phyloP scores from a whole-genome alignment of 2,797 vertebrate species.

The Erpetoichthys calabaricus region DNA sequence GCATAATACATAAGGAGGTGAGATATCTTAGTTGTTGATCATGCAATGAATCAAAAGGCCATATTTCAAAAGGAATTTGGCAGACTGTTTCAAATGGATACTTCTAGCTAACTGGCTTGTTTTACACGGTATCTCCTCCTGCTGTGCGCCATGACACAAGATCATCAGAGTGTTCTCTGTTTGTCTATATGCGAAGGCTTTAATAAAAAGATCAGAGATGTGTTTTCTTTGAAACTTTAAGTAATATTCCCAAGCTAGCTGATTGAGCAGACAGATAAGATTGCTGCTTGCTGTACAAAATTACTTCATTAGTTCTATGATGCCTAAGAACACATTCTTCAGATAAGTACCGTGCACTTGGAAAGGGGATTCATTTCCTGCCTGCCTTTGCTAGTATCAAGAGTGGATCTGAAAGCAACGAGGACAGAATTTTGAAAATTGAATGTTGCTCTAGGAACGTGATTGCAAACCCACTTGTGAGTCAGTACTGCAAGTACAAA shows the following conservation, averaged over 20 bases:
- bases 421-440: not conserved
- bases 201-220: conserved; percentile 28
- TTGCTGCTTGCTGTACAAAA: conserved; percentile 55
- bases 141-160: too few relatives aligned
- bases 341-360: conserved; percentile 73
- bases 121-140: too few relatives aligned
- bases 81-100: too few relatives aligned
- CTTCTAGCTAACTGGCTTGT: too few relatives aligned
- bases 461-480: too few relatives aligned
- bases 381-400: conserved; percentile 41
- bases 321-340: conserved; percentile 31
- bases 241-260: conserved; percentile 27
- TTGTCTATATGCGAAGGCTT: conserved; percentile 21
- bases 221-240: conserved; percentile 26
- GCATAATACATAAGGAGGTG: too few relatives aligned
- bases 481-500: too few relatives aligned
- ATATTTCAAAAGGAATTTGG: too few relatives aligned
- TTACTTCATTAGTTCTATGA: conserved; percentile 88
- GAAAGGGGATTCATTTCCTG: conserved; percentile 92
- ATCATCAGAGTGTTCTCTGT: not conserved
- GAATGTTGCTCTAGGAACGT: too few relatives aligned
- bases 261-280: conserved; percentile 41
- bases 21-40: too few relatives aligned
- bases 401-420: not conserved
- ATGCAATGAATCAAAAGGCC: too few relatives aligned